Percentiles rank a stretch among this genome's conserved stretches.
Evolutionary conservation across 2,113 vertebrate genomes (phyloP).

Genomic region (Cynoglossus semilaevis): DNA sequence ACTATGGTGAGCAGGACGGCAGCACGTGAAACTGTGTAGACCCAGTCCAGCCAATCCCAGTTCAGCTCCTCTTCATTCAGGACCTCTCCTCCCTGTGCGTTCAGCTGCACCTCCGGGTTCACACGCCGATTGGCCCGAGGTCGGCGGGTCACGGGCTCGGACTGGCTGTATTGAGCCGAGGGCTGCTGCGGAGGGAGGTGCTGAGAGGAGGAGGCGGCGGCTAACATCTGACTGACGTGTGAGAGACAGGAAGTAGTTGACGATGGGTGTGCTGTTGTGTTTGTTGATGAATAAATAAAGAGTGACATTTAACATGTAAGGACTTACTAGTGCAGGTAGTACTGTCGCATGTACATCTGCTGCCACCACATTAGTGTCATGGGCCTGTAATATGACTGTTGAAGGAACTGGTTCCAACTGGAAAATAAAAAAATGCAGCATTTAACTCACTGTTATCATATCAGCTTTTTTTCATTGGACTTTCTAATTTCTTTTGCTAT

Average conservation of each 20-base stretch:
- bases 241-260: background rate
- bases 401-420: constrained; percentile 75
- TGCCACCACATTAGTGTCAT: constrained; percentile 92
- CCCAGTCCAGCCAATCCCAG: constrained; percentile 96
- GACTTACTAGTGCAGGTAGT: constrained; percentile 94
- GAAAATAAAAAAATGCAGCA: background rate
- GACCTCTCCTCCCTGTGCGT: constrained; percentile 79
- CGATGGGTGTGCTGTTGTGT: background rate
- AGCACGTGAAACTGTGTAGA: constrained; percentile 89
- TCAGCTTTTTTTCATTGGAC: too few species aligned
- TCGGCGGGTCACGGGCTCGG: constrained; percentile 68
- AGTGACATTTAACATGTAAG: background rate
- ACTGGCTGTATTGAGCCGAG: constrained; percentile 37
- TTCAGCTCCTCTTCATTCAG: constrained; percentile 93
- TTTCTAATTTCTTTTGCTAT: too few species aligned
- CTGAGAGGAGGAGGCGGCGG: constrained; percentile 82
- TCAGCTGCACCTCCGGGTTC: constrained; percentile 85
- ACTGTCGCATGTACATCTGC: constrained; percentile 89
- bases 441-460: background rate
- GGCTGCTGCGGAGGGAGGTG: constrained; percentile 63
- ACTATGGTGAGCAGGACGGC: constrained; percentile 91
- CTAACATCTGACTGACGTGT: constrained; percentile 80
- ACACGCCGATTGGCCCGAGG: constrained; percentile 78
- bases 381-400: constrained; percentile 82
- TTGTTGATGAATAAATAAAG: background rate